Evolutionary conservation across 2,797 vertebrate genomes (phyloP), one percentile per base, ranked within the genome.

Genomic region (Rhabdophis nuchalis): DNA sequence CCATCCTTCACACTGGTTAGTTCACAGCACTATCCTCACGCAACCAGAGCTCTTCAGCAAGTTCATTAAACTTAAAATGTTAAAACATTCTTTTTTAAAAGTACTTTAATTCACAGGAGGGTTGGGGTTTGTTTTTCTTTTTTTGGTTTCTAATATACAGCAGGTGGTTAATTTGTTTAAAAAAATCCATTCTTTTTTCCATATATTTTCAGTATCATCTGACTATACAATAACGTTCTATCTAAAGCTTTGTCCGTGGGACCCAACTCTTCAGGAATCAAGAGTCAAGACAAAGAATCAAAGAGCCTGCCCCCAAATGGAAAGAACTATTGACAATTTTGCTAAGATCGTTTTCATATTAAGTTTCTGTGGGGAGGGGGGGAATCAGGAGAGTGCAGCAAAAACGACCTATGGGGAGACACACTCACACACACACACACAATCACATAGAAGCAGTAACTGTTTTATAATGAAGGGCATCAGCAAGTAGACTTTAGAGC

Each of bases 71-170:
- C 95, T 97, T 96, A 94, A 96, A 96, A 94, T 90, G 96, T 96
- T 96, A 96, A 96, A 96, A 96, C 96, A 96, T 97, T 97, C 96
- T 97, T 97, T 87, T 97, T 87, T 96, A 97, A 97, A 97, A 97
- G 97, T 97, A 97, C 96, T 97, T 97, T 97, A 97, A 97, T 97
- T 97, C 96, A 97, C 97, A 96, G 96, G 97, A 95, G 96, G 88
- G 86, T 90, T 25, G n/a, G 61, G 13, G 16, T 9, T 13, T 32
- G 32, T 77, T 96, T 96, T 90, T 87, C 87, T 68, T 77, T 96
- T 96, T 90, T 87, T 90, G 86, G 96, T 96, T 96, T 96, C 96
- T 97, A 97, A 97, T 97, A 97, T 97, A 97, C 97, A 97, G 95
- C 95, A 96, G 96, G 90, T 96, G 96, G 95, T 95, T 96, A 94